Evolutionary conservation across 1,140 invertebrate species (phyloP).

Genomic region (Centruroides sculpturatus): DNA sequence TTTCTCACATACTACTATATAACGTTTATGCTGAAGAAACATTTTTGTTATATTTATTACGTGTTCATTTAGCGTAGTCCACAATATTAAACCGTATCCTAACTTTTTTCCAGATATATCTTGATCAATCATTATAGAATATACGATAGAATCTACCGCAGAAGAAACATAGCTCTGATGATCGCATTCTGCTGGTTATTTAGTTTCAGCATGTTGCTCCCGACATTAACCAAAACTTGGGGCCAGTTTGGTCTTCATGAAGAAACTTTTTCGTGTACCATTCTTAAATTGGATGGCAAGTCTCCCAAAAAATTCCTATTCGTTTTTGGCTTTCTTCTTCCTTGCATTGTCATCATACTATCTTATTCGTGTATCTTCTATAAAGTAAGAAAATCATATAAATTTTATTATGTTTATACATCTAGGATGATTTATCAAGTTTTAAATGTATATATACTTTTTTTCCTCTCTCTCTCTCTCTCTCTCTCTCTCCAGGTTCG

Average conservation of each 20-base stretch:
- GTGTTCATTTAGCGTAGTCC: too few species aligned
- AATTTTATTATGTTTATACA: not conserved
- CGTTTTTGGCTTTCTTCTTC: slow-evolving; percentile 61
- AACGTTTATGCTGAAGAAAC: not conserved
- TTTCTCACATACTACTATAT: not conserved
- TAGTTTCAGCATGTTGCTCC: slow-evolving; percentile 46
- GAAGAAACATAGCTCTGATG: slow-evolving; percentile 10
- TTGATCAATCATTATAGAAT: slow-evolving; percentile 16
- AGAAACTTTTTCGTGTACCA: slow-evolving; percentile 18
- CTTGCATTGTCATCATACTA: slow-evolving; percentile 61
- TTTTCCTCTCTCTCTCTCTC: too few species aligned
- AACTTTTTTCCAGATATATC: slow-evolving; percentile 8
- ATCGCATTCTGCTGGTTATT: slow-evolving; percentile 53
- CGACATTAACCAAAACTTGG: slow-evolving; percentile 61
- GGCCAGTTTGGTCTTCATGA: slow-evolving; percentile 57
- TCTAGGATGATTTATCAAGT: not conserved
- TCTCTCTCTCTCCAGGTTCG: slow-evolving; percentile 3
- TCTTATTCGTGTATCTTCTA: slow-evolving; percentile 40
- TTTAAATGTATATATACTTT: not conserved
- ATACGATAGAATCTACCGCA: slow-evolving; percentile 15
- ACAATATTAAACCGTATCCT: too few species aligned
- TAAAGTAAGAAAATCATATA: slow-evolving; percentile 1
- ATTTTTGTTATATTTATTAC: too few species aligned
- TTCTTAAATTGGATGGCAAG: slow-evolving; percentile 41
- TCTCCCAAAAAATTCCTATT: slow-evolving; percentile 78